A percentile compares a stretch with the other conserved stretches of the same genome.
These are phyloP conservation scores for Diuraphis noxia DNA, from an alignment of 1,140 invertebrate species.

Conservation along the genomic window DNA sequence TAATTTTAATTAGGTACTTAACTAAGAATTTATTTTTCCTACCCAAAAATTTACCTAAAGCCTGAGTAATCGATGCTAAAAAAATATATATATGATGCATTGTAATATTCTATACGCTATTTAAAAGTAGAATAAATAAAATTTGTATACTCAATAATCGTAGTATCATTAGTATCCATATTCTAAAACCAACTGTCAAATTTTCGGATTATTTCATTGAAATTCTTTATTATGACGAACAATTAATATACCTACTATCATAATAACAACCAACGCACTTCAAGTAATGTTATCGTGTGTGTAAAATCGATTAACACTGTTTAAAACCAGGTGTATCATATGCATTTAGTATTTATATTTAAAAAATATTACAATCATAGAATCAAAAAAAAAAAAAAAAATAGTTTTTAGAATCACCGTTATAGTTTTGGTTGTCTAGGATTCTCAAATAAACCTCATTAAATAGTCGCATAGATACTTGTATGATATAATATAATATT, in stretches of 20 bases:
- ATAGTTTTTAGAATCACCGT: background rate
- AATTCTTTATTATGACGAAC: background rate
- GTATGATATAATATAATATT: background rate
- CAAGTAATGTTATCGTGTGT: background rate
- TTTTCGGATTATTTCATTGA: background rate
- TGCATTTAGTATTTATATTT: background rate
- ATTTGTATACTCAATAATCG: background rate
- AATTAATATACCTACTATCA: background rate
- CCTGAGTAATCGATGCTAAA: background rate
- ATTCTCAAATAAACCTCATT: background rate
- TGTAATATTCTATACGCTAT: background rate
- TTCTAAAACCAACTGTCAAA: background rate
- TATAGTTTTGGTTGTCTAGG: slow-evolving; percentile 7
- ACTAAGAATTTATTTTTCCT: background rate
- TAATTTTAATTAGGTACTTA: background rate
- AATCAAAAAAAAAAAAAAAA: too few species aligned
- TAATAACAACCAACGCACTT: too few species aligned
- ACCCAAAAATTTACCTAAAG: background rate
- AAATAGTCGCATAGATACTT: background rate
- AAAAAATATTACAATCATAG: background rate
- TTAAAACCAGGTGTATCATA: background rate
- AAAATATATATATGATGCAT: background rate
- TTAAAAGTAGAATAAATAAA: background rate
- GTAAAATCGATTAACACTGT: background rate
- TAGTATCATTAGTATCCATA: background rate